Conservation (phyloP, 2,113 vertebrate genomes). For the Antechinus stuartii region DNA sequence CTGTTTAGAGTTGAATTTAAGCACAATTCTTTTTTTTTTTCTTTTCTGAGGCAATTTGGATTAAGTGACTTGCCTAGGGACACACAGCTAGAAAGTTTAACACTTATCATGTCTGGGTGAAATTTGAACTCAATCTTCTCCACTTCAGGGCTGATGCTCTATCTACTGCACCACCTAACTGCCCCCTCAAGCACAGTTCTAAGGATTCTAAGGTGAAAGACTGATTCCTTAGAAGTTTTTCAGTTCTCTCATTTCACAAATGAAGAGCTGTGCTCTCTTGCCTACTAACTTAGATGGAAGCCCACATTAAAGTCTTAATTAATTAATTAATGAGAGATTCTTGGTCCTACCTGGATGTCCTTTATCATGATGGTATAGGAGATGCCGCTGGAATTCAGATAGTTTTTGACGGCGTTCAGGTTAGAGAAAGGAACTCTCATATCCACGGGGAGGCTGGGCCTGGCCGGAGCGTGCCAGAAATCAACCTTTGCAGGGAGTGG, state of each 20-base stretch:
- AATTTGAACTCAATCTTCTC: too few species aligned
- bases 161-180: neutral
- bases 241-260: neutral
- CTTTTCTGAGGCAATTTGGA: too few species aligned
- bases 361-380: slow-evolving; percentile 89
- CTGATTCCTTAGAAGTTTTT: neutral
- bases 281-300: neutral
- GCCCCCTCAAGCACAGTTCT: neutral
- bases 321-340: neutral
- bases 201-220: neutral
- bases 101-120: too few species aligned
- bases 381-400: slow-evolving; percentile 85
- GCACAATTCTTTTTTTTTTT: too few species aligned
- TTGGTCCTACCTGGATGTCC: slow-evolving; percentile 90
- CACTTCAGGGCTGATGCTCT: neutral
- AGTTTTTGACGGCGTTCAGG: slow-evolving; percentile 84
- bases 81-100: too few species aligned
- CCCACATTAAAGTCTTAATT: neutral
- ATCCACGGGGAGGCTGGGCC: slow-evolving; percentile 83
- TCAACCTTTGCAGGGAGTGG: slow-evolving; percentile 86
- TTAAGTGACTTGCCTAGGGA: too few species aligned
- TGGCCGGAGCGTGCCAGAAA: slow-evolving; percentile 87
- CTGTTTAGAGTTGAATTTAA: neutral
- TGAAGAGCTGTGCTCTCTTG: neutral
- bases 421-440: slow-evolving; percentile 86